These are phyloP conservation scores for Apamea sordens DNA, from an alignment of 2,888 invertebrate genomes.

Conservation along the genomic window DNA sequence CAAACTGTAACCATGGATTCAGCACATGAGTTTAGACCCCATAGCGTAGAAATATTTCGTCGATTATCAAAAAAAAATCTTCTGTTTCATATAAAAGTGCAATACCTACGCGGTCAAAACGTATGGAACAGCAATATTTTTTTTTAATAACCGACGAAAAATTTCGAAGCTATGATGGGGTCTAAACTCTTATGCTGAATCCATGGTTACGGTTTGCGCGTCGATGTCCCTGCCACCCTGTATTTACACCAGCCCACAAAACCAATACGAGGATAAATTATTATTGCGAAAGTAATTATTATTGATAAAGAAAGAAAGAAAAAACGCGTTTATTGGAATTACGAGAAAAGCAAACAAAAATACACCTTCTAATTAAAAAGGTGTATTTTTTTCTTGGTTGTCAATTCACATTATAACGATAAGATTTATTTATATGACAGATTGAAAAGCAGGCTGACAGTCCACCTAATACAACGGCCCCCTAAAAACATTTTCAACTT, in stretches of 20 bases:
- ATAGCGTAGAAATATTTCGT: too few species aligned
- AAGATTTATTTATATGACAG: neutral
- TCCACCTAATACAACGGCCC: neutral
- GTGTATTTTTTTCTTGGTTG: neutral
- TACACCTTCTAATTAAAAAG: neutral
- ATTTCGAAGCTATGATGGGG: too few species aligned
- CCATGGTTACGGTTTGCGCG: too few species aligned
- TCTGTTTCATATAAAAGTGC: too few species aligned
- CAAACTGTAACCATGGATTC: too few species aligned
- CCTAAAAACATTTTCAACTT: neutral
- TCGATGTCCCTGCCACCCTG: too few species aligned
- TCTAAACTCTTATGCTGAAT: too few species aligned
- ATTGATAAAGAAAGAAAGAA: neutral
- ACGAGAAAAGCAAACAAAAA: neutral
- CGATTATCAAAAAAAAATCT: too few species aligned
- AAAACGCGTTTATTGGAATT: neutral
- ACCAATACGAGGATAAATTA: neutral
- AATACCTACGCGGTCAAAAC: too few species aligned
- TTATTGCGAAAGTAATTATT: neutral
- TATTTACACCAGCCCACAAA: neutral
- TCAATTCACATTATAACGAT: neutral
- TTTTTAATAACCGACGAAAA: too few species aligned
- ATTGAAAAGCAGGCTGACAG: neutral
- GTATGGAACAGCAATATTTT: too few species aligned
- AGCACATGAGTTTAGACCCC: too few species aligned